These are phyloP conservation scores for Diorhabda sublineata DNA, from an alignment of 1,140 invertebrate genomes.

Conservation along the genomic window DNA sequence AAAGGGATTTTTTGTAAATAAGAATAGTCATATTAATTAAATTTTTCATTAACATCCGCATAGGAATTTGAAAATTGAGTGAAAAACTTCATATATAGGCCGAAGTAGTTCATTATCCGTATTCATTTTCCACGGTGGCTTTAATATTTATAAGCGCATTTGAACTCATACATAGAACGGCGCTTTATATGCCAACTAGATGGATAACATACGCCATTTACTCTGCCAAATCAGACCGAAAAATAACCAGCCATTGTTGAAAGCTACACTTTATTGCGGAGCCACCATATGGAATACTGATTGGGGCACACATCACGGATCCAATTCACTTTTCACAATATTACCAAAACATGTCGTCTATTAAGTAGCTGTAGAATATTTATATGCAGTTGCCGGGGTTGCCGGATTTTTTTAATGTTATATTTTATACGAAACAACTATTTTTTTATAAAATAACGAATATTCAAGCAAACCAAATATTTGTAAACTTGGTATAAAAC, in stretches of 20 bases:
- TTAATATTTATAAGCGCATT: conserved; percentile 31
- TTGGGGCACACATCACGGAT: conserved; percentile 23
- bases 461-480: too few relatives aligned
- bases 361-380: conserved; percentile 15
- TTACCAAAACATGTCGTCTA: conserved; percentile 30
- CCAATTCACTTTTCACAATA: conserved; percentile 29
- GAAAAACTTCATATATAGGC: neutral
- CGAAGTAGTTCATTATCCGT: conserved; percentile 7
- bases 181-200: conserved; percentile 35
- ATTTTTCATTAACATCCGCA: too few relatives aligned
- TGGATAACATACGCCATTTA: conserved; percentile 40
- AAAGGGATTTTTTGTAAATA: too few relatives aligned
- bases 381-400: neutral
- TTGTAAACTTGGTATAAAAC: too few relatives aligned
- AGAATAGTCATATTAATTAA: too few relatives aligned
- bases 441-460: too few relatives aligned
- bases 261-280: conserved; percentile 38
- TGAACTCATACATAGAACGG: conserved; percentile 37
- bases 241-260: conserved; percentile 43
- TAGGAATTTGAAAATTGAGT: too few relatives aligned
- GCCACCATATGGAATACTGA: conserved; percentile 42
- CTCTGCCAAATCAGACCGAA: conserved; percentile 37
- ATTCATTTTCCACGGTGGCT: conserved; percentile 12
- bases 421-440: too few relatives aligned
- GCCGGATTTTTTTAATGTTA: neutral